Evolutionary conservation across 30 jellyfish, hydroid and myxozoan genomes (phyloP), one percentile per base, ranked within the genome.

Genomic region (Catostylus mosaicus): DNA sequence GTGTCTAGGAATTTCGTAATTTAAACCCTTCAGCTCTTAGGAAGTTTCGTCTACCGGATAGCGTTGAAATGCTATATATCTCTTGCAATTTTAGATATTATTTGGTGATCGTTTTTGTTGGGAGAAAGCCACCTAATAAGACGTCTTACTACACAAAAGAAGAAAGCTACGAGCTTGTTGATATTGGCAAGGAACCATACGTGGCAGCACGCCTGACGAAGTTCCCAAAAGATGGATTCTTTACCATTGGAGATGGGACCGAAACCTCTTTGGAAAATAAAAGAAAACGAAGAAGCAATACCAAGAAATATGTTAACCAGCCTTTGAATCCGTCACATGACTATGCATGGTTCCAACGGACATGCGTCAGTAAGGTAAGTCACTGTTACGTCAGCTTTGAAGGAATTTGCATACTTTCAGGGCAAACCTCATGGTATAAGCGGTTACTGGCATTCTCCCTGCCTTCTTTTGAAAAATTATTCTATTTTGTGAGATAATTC

Each of bases 221-320:
- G 19, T 62, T 67, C 9, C 92, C 92, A n/a, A 36, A 20, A 5
- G 81, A 56, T 43, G 92, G 92, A 34, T n/a, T 82, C 1, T 82
- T 82, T 35, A 45, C 57, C 4, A 69, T 82, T 68, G 92, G 92
- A 24, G 75, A 68, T 56, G 92, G 91, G 1, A 30, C 64, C 47
- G 34, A 37, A 26, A 59, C 75, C 24, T 0, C 73, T 40, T 27
- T 65, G 24, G 66, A 4, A 19, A 40, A 67, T 16, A 82, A 31
- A 23, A 45, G 92, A 45, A 68, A 35, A 43, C 85, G 92, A 3
- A 52, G 85, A 40, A 82, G 92, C 40, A 56, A 68, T 29, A 14
- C 62, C 10, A 82, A n/a, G 3, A 26, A 43, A 16, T 82, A 30
- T 57, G n/a, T 10, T 12, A 82, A 82, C 47, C 71, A 11, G 19